Percentiles rank a stretch among this genome's conserved stretches.
Conservation (phyloP, 1,140 invertebrate genomes). For the Halesus radiatus region DNA sequence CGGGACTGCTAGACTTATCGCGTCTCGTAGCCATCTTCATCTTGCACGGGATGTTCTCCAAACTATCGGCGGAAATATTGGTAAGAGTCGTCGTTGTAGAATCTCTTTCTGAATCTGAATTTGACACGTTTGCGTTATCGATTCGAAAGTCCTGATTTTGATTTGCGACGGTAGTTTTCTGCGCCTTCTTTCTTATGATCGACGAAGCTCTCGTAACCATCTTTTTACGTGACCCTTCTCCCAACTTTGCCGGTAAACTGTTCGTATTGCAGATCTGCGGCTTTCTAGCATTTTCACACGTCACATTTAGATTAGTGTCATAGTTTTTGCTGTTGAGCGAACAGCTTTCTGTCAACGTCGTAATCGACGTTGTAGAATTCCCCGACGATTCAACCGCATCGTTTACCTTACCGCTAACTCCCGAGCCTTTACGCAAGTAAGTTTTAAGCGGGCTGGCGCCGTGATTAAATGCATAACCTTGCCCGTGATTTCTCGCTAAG, state of each 20-base stretch:
- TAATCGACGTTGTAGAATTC: constrained; percentile 64
- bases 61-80: constrained; percentile 66
- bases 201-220: constrained; percentile 65
- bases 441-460: constrained; percentile 39
- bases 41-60: constrained; percentile 65
- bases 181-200: constrained; percentile 64
- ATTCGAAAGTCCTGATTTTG: constrained; percentile 56
- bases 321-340: constrained; percentile 64
- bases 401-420: neutral
- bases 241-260: constrained; percentile 39
- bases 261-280: constrained; percentile 29
- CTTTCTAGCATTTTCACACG: constrained; percentile 10
- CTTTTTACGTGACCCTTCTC: constrained; percentile 62
- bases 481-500: constrained; percentile 49
- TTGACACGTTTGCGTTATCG: constrained; percentile 60
- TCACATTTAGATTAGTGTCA: constrained; percentile 59
- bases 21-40: constrained; percentile 66
- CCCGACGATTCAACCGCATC: constrained; percentile 26
- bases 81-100: constrained; percentile 68
- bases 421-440: constrained; percentile 39
- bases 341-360: constrained; percentile 66
- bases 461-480: constrained; percentile 35
- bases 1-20: constrained; percentile 66
- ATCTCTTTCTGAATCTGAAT: constrained; percentile 61
- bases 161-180: constrained; percentile 58